A percentile compares a stretch with the other conserved stretches of the same genome.
Evolutionary conservation across 2,113 vertebrate genomes (phyloP).

Genomic region (Poeciliopsis prolifica): DNA sequence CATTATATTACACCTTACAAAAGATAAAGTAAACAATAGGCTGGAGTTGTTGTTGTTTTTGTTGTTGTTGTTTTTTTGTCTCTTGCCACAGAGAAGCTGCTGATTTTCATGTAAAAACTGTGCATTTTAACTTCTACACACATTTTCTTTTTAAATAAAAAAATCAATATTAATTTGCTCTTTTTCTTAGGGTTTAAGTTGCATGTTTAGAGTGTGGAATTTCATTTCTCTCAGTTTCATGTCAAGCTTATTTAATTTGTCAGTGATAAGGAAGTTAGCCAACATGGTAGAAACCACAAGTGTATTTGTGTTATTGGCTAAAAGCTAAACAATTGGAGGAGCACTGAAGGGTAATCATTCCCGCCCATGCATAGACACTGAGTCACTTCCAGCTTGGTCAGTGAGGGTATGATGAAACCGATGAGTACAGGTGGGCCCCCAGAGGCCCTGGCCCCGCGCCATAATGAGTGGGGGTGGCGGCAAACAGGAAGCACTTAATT

Average conservation of each 20-base stretch:
- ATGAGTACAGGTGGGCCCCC: slow-evolving; percentile 57
- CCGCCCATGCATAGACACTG: not conserved
- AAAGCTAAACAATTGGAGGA: not conserved
- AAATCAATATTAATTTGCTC: not conserved
- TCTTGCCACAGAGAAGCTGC: slow-evolving; percentile 2
- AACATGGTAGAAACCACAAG: not conserved
- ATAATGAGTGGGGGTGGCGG: slow-evolving; percentile 26
- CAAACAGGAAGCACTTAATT: slow-evolving; percentile 72
- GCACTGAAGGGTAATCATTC: not conserved
- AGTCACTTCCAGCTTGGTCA: slow-evolving; percentile 35
- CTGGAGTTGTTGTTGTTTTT: slow-evolving; percentile 17
- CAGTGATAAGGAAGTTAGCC: not conserved
- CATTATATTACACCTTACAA: slow-evolving; percentile 64
- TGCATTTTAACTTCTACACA: not conserved
- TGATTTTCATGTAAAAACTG: not conserved
- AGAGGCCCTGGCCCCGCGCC: slow-evolving; percentile 44
- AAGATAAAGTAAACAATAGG: slow-evolving; percentile 11
- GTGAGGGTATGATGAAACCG: slow-evolving; percentile 42
- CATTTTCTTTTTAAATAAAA: not conserved
- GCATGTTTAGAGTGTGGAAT: not conserved
- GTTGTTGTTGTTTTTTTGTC: not conserved
- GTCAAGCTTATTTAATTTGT: not conserved
- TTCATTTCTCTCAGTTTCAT: not conserved
- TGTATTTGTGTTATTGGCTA: slow-evolving; percentile 9
- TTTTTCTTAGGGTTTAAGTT: not conserved